Evolutionary conservation across 2,797 vertebrate genomes (phyloP).

Genomic region (Lindbergichthys nudifrons): DNA sequence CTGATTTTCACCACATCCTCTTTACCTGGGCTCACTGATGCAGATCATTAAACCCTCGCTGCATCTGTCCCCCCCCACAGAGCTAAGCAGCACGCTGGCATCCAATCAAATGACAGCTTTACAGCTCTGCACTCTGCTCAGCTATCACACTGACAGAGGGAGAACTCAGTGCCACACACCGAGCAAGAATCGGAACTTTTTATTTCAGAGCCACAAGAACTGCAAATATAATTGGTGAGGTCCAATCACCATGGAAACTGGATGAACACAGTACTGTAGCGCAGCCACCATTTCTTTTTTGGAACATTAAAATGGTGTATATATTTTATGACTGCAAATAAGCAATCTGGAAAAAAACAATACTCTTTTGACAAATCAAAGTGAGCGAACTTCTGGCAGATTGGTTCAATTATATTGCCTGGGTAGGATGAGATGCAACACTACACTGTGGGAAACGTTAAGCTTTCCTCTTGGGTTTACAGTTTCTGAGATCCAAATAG

Average conservation of each 20-base stretch:
- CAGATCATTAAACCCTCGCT: conserved; percentile 9
- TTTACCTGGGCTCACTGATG: conserved; percentile 19
- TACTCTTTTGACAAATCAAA: background rate
- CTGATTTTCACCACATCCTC: conserved; percentile 21
- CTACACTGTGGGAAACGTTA: background rate
- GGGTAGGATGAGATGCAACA: background rate
- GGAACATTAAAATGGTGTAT: background rate
- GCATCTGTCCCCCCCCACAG: conserved; percentile 33
- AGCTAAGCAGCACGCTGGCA: conserved; percentile 38
- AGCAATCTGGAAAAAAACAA: background rate
- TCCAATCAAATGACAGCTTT: conserved; percentile 34
- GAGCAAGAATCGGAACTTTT: conserved; percentile 8
- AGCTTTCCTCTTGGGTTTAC: background rate
- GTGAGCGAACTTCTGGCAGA: background rate
- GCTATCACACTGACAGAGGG: conserved; percentile 27
- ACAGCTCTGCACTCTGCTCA: conserved; percentile 29
- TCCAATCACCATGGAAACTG: conserved; percentile 44
- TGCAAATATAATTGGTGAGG: conserved; percentile 9
- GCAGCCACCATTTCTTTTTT: background rate
- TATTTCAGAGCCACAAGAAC: conserved; percentile 1
- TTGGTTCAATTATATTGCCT: background rate
- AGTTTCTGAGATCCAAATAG: background rate
- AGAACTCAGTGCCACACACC: conserved; percentile 4
- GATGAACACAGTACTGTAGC: background rate
- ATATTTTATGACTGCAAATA: background rate